Percentiles rank a stretch among this genome's conserved stretches.
Evolutionary conservation across 2,113 vertebrate species (phyloP).

Genomic region (Orthonyx spaldingii): DNA sequence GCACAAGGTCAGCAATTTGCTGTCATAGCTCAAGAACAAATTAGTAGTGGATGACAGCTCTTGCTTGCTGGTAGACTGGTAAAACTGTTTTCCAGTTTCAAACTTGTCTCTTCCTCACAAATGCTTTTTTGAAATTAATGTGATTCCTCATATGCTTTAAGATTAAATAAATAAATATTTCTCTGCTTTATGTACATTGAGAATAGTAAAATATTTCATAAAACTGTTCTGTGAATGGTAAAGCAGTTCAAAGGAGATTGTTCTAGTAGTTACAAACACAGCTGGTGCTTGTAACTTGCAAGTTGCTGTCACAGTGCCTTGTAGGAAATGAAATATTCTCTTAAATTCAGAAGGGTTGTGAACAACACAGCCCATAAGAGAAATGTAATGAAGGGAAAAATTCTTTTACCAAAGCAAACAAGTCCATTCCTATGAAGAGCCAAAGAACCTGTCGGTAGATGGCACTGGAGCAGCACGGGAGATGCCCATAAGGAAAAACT

Average conservation of each 20-base stretch:
- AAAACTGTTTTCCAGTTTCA: background rate
- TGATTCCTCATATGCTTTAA: background rate
- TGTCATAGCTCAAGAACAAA: background rate
- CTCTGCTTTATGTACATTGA: background rate
- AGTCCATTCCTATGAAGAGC: background rate
- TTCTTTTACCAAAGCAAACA: background rate
- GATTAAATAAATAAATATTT: background rate
- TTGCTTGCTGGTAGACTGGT: background rate
- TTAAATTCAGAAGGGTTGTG: background rate
- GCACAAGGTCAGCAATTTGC: background rate
- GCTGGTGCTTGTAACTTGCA: background rate
- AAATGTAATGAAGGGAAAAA: background rate
- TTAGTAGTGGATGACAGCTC: background rate
- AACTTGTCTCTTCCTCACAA: background rate
- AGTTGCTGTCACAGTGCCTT: background rate
- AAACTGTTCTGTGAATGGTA: background rate
- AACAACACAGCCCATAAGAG: background rate
- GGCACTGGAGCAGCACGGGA: background rate
- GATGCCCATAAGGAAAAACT: fast-evolving
- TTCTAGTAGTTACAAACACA: background rate
- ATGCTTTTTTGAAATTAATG: background rate
- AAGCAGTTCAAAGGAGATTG: background rate
- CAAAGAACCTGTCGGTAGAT: background rate
- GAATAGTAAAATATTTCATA: background rate
- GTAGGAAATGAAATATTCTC: background rate